Conservation (phyloP, 1,140 invertebrate genomes). For the Mycetomoellerius zeteki region DNA sequence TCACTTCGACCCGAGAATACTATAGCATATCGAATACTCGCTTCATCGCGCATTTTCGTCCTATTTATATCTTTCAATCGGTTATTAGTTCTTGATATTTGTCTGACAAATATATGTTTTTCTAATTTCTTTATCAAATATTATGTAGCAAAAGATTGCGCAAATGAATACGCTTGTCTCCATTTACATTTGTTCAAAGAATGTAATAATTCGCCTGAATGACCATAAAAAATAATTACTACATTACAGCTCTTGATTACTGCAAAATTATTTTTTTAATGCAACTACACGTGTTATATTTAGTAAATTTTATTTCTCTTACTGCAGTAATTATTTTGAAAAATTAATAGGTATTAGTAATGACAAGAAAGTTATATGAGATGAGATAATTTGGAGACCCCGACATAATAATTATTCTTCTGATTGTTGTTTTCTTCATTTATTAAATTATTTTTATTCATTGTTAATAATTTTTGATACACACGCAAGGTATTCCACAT, state of each 20-base stretch:
- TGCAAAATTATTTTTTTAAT: background rate
- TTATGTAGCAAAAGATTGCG: background rate
- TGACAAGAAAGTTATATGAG: no score
- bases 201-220: background rate
- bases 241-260: background rate
- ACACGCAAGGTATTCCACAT: background rate
- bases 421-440: background rate
- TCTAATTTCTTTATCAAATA: background rate
- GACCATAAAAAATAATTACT: background rate
- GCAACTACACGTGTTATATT: background rate
- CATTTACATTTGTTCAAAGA: background rate
- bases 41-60: conserved; percentile 10
- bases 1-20: background rate
- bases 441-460: background rate
- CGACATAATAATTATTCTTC: background rate
- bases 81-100: background rate
- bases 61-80: conserved; percentile 14
- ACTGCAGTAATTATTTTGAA: conserved; percentile 5
- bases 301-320: background rate
- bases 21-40: background rate
- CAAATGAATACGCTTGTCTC: background rate
- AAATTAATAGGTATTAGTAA: no score
- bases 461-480: background rate
- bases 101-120: background rate
- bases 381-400: no score